Base-by-base conservation (phyloP, 2,888 invertebrate species). In the Ephialtes manifestator region DNA sequence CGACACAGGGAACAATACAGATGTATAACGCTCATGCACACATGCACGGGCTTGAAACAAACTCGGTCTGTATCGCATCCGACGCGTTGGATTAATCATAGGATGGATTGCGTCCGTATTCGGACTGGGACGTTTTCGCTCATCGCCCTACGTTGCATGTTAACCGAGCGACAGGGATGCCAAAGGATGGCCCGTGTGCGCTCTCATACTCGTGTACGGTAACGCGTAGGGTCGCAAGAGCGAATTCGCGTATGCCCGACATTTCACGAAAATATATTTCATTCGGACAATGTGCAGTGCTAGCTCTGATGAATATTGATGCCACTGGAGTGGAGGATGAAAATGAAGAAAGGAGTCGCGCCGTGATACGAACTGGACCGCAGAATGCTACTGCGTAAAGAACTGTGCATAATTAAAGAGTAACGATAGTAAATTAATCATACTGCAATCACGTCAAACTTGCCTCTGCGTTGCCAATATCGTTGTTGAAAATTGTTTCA, bases 71-170 rank as follows among this genome's bases (percentile, higher is more conserved):
- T 71, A 65, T 53, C 28, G 31, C 35, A 67, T 82, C 31, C 31
- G 53, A 70, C 68, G 28, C 51, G 71, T 24, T 53, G 71, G 67
- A 77, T 77, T 77, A 82, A 82, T 77, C 72, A 77, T 48, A 51
- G 72, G 48, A 77, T 82, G 71, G 65, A 72, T 77, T 35, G 81
- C 81, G 39, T 76, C 63, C 76, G 65, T 76, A 71, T 71, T 76
- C 65, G 15, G 24, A 39, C 43, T 68, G 31, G 75, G 43, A 43
- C 18, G 77, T 70, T 81, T 55, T 76, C 60, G 55, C 53, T 63
- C 65, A 35, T 65, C 5, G 53, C n/a, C 58, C 58, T 18, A 48
- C 68, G 46, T 35, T 71, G 53, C 51, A n/a, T 28, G 79, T 53
- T 79, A 63, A 72, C 72, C 55, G 15, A 58, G 24, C 20, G 60